Evolutionary conservation across 2,888 invertebrate genomes (phyloP).

Genomic region (Drosophila rellima): DNA sequence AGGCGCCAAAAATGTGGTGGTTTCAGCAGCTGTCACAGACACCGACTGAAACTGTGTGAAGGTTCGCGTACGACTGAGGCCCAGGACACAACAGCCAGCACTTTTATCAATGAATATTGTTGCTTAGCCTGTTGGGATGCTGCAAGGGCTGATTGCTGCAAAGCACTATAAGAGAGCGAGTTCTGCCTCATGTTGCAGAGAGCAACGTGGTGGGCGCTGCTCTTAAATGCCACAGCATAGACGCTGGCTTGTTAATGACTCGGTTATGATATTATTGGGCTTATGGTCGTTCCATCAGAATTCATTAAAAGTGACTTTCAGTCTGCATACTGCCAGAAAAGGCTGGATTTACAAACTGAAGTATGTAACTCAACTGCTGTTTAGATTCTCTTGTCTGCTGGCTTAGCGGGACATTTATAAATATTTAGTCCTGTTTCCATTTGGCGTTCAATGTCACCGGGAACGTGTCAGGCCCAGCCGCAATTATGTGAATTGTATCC

Average conservation of each 20-base stretch:
- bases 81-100: constrained; percentile 60
- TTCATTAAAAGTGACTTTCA: constrained; percentile 49
- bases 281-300: constrained; percentile 26
- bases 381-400: constrained; percentile 19
- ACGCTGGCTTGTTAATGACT: constrained; percentile 25
- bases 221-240: constrained; percentile 43
- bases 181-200: constrained; percentile 11
- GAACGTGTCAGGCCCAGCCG: constrained; percentile 32
- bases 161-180: constrained; percentile 16
- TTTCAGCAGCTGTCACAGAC: constrained; percentile 6
- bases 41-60: constrained; percentile 48
- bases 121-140: constrained; percentile 31
- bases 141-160: constrained; percentile 30
- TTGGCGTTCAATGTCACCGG: constrained; percentile 21
- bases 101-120: constrained; percentile 82
- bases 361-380: constrained; percentile 2
- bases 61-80: constrained; percentile 74
- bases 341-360: background rate
- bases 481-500: constrained; percentile 4
- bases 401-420: constrained; percentile 4
- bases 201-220: constrained; percentile 11
- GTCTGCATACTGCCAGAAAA: constrained; percentile 11
- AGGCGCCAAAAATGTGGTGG: constrained; percentile 32
- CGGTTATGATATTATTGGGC: constrained; percentile 31
- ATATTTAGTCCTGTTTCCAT: constrained; percentile 13